Evolutionary conservation across 2,113 vertebrate species (phyloP).

Genomic region (Stegastes partitus): DNA sequence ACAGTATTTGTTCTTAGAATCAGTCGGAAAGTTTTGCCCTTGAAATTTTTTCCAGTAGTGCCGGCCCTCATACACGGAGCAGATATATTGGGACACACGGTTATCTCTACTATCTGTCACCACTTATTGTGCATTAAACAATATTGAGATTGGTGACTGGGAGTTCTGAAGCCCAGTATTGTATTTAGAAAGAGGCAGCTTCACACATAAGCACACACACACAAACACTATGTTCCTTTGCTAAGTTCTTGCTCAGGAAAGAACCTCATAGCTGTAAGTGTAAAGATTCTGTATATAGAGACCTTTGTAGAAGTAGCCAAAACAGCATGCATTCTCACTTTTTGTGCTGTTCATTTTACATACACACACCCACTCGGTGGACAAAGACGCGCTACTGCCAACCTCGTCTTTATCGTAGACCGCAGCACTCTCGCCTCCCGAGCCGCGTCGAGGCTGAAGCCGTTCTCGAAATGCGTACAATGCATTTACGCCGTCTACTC

Average conservation of each 20-base stretch:
- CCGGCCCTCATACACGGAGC: constrained; percentile 4
- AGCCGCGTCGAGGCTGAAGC: constrained; percentile 29
- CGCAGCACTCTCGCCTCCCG: constrained; percentile 25
- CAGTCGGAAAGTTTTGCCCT: constrained; percentile 40
- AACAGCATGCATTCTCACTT: constrained; percentile 82
- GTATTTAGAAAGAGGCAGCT: constrained; percentile 66
- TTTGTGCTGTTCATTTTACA: constrained; percentile 69
- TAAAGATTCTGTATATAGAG: constrained; percentile 84
- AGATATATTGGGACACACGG: constrained; percentile 5
- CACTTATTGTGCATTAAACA: constrained; percentile 33
- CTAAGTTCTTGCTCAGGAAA: constrained; percentile 79
- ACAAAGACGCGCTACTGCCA: constrained; percentile 52
- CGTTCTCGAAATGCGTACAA: constrained; percentile 39
- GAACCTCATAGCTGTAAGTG: constrained; percentile 74
- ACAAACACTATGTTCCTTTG: constrained; percentile 57
- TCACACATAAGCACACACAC: constrained; percentile 59
- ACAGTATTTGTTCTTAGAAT: constrained; percentile 50
- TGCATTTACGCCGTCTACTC: constrained; percentile 22
- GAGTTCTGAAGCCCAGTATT: constrained; percentile 35
- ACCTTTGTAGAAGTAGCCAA: constrained; percentile 84
- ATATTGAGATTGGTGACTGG: constrained; percentile 45
- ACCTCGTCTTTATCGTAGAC: constrained; percentile 19
- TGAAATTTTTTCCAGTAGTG: constrained; percentile 30
- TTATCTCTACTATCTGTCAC: constrained; percentile 22
- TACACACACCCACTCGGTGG: constrained; percentile 56